These are phyloP conservation scores for Odontocolon sp. DNA, from an alignment of 2,888 invertebrate genomes.

Conservation along the genomic window DNA sequence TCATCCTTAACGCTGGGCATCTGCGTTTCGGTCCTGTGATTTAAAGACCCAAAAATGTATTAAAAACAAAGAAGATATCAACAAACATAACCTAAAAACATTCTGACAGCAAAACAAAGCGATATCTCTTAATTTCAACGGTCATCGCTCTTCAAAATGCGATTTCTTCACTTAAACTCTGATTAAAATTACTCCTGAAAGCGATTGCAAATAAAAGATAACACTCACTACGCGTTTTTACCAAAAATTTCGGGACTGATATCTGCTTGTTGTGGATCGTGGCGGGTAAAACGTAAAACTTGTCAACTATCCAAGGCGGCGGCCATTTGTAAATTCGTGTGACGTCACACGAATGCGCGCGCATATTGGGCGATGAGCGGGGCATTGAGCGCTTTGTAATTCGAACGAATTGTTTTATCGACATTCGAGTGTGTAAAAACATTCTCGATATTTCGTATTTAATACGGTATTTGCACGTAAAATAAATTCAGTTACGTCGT, in stretches of 20 bases:
- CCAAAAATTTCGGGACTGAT: slow-evolving; percentile 24
- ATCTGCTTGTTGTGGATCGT: slow-evolving; percentile 41
- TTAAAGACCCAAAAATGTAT: not conserved
- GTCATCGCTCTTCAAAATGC: not conserved
- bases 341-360: slow-evolving; percentile 38
- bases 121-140: not conserved
- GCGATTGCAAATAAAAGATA: not conserved
- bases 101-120: not conserved
- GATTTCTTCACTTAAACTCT: not conserved
- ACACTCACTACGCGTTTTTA: slow-evolving; percentile 48
- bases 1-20: slow-evolving; percentile 80
- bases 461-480: too few species aligned
- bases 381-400: not conserved
- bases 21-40: slow-evolving; percentile 55
- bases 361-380: not conserved
- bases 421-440: too few species aligned
- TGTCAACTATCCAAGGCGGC: slow-evolving; percentile 37
- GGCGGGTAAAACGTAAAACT: slow-evolving; percentile 41
- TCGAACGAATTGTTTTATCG: not conserved
- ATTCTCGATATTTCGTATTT: too few species aligned
- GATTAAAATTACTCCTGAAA: not conserved
- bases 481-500: too few species aligned
- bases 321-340: slow-evolving; percentile 53
- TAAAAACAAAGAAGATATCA: not conserved
- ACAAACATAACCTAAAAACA: not conserved